These are phyloP conservation scores for Tigriopus japonicus DNA, from an alignment of 1,140 invertebrate species.

Conservation along the genomic window DNA sequence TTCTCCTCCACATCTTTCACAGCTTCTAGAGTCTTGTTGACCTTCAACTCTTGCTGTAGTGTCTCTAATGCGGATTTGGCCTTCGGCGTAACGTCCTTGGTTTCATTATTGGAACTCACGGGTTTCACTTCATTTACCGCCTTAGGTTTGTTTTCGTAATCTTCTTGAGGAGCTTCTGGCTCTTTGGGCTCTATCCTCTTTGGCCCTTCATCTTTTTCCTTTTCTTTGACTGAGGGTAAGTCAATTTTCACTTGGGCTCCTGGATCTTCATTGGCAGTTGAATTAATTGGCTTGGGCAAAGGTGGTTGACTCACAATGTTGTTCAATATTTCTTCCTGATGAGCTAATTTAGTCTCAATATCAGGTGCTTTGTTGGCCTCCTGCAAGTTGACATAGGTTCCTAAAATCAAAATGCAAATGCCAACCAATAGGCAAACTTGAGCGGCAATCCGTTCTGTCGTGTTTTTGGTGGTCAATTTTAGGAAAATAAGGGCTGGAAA, in stretches of 20 bases:
- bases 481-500: constrained; percentile 12
- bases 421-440: not conserved
- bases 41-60: not conserved
- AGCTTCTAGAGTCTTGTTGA: not conserved
- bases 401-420: not conserved
- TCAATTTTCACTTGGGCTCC: not conserved
- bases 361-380: constrained; percentile 1
- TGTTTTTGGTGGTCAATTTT: constrained; percentile 12
- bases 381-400: not conserved
- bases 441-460: constrained; percentile 6
- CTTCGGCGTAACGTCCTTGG: not conserved
- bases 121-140: not conserved
- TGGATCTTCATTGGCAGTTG: not conserved
- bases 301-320: not conserved
- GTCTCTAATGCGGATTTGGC: not conserved
- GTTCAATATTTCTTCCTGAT: not conserved
- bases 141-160: not conserved
- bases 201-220: not conserved
- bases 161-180: not conserved
- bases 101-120: not conserved
- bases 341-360: not conserved
- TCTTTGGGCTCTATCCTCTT: not conserved
- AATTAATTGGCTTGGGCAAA: not conserved
- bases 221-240: not conserved
- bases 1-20: not conserved